Conservation (phyloP, 2,888 invertebrate genomes). For the Drosophila phalerata region DNA sequence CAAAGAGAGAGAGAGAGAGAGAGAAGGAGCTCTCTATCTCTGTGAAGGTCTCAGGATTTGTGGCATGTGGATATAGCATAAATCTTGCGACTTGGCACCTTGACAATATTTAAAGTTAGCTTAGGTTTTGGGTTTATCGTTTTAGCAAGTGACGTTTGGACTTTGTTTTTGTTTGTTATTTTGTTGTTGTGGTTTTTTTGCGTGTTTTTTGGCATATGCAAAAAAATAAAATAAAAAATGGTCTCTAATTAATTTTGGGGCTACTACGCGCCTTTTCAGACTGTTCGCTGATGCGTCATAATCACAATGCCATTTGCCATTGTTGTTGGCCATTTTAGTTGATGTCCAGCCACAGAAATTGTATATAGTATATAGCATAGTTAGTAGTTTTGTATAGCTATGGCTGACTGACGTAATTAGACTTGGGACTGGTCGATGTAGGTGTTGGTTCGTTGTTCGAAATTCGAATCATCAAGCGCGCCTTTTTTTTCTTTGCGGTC, state of each 20-base stretch:
- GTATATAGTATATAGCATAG: constrained; percentile 28
- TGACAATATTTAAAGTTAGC: constrained; percentile 40
- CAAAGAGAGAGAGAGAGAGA: too few relatives aligned
- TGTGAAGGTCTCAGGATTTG: not conserved
- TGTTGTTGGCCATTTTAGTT: constrained; percentile 55
- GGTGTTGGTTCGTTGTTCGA: constrained; percentile 53
- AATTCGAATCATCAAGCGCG: constrained; percentile 61
- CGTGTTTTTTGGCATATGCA: constrained; percentile 72
- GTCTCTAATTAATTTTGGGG: constrained; percentile 68
- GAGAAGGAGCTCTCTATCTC: not conserved
- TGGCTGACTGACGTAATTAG: constrained; percentile 74
- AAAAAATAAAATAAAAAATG: constrained; percentile 41
- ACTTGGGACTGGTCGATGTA: constrained; percentile 52
- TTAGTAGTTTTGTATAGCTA: constrained; percentile 39
- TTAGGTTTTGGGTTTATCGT: constrained; percentile 9
- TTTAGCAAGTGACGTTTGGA: constrained; percentile 51
- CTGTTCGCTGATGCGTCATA: constrained; percentile 59
- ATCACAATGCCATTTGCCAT: constrained; percentile 65
- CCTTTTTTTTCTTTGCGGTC: constrained; percentile 67
- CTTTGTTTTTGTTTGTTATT: constrained; percentile 18
- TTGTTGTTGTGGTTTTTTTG: constrained; percentile 28
- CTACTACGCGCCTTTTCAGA: constrained; percentile 44
- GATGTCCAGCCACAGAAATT: constrained; percentile 25
- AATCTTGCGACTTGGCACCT: constrained; percentile 60
- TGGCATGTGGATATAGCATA: constrained; percentile 62